Percentiles rank a stretch among this genome's conserved stretches.
Conservation (phyloP, 1,140 invertebrate species). For the Liolophura sinensis region DNA sequence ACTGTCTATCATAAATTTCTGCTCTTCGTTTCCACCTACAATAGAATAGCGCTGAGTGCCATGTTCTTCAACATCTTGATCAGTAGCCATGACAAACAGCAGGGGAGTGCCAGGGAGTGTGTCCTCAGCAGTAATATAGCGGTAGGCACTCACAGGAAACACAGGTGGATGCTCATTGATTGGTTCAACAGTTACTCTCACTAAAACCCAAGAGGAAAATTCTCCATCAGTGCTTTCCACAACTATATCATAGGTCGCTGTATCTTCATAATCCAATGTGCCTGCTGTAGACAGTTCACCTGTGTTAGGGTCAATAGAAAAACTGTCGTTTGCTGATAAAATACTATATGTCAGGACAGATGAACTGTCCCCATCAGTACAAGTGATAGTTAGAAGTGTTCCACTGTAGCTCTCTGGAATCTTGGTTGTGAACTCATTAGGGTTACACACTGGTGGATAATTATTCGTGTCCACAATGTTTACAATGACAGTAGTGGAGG, state of each 20-base stretch:
- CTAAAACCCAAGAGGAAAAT: slow-evolving; percentile 18
- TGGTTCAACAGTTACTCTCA: slow-evolving; percentile 29
- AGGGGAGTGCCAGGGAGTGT: slow-evolving; percentile 12
- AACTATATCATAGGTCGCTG: slow-evolving; percentile 17
- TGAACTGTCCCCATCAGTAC: too few relatives aligned
- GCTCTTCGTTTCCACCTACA: slow-evolving; percentile 17
- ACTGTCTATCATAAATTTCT: slow-evolving; percentile 1
- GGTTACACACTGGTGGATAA: slow-evolving; percentile 24
- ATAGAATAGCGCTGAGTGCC: slow-evolving; percentile 23
- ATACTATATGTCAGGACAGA: slow-evolving; percentile 67
- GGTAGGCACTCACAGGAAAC: slow-evolving; percentile 20
- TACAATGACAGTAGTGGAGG: slow-evolving; percentile 22
- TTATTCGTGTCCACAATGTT: slow-evolving; percentile 36
- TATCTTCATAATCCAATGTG: neutral
- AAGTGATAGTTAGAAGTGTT: too few relatives aligned
- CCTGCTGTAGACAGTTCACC: slow-evolving; percentile 73
- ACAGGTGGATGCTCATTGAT: slow-evolving; percentile 35
- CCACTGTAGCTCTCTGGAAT: slow-evolving; percentile 3
- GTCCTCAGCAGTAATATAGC: slow-evolving; percentile 7
- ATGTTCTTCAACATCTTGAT: slow-evolving; percentile 26
- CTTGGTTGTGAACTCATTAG: slow-evolving; percentile 17
- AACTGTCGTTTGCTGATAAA: slow-evolving; percentile 63
- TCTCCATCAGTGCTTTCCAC: slow-evolving; percentile 29
- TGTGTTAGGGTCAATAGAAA: slow-evolving; percentile 77
- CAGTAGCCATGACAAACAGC: slow-evolving; percentile 23